Evolutionary conservation across 2,888 invertebrate genomes (phyloP).

Genomic region (Pilophorus perplexus): DNA sequence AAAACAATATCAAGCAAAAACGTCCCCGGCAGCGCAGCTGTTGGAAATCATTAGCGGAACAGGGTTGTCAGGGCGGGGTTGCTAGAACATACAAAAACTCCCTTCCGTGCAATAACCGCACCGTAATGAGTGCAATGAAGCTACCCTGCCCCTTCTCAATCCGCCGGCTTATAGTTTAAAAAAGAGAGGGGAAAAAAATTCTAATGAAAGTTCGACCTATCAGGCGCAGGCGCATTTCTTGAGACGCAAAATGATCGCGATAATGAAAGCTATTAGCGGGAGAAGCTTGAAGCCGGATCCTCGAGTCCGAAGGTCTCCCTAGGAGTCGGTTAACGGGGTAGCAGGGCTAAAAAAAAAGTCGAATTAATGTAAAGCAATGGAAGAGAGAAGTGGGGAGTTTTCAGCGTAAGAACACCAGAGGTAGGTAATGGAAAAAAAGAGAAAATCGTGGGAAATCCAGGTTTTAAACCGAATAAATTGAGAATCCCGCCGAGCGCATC

Average conservation of each 20-base stretch:
- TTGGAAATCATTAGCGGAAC: neutral
- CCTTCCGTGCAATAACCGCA: neutral
- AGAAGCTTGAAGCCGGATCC: neutral
- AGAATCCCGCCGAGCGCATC: no score
- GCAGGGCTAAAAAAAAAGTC: neutral
- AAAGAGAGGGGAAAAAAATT: neutral
- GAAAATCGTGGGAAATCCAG: no score
- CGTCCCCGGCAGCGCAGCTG: neutral
- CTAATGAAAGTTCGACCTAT: constrained; percentile 29
- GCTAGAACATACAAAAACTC: neutral
- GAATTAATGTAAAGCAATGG: neutral
- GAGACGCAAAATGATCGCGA: constrained; percentile 18
- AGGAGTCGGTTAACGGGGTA: neutral
- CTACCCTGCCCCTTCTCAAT: neutral
- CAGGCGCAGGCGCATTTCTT: neutral
- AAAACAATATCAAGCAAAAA: neutral
- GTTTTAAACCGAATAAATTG: no score
- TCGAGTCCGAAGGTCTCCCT: neutral
- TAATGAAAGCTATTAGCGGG: constrained; percentile 25
- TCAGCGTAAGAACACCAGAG: neutral
- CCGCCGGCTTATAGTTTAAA: neutral
- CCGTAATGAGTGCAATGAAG: neutral
- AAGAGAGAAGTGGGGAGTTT: neutral
- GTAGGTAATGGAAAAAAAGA: neutral
- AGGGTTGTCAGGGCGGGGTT: neutral